Evolutionary conservation across 2,888 invertebrate species (phyloP).

Genomic region (Lacanobia oleracea): DNA sequence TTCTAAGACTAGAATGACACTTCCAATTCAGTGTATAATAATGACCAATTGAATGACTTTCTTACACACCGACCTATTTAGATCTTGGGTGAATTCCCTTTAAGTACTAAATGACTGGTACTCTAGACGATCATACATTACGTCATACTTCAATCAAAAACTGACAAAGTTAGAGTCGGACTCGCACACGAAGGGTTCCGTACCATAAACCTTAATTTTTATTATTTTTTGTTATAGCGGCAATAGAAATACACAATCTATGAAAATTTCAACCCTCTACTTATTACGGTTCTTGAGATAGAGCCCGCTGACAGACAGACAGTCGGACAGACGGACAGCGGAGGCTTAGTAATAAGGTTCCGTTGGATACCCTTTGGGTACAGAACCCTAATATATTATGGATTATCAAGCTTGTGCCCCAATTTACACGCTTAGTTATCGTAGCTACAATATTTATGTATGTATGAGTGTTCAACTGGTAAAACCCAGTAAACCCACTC

Average conservation of each 20-base stretch:
- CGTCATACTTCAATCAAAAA: conserved; percentile 15
- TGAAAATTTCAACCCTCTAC: too few species aligned
- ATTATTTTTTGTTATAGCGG: too few species aligned
- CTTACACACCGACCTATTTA: conserved; percentile 21
- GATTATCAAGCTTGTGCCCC: conserved; percentile 5
- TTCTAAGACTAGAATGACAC: conserved; percentile 38
- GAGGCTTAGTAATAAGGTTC: too few species aligned
- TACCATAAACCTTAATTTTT: too few species aligned
- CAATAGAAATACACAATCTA: too few species aligned
- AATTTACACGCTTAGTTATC: conserved; percentile 12
- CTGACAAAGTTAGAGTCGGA: too few species aligned
- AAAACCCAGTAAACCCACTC: neutral
- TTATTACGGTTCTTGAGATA: too few species aligned
- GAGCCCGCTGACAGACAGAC: too few species aligned
- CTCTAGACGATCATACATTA: neutral
- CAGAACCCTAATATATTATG: too few species aligned
- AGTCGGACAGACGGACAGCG: too few species aligned
- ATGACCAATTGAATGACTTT: conserved; percentile 27
- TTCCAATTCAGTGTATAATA: conserved; percentile 26
- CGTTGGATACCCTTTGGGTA: too few species aligned
- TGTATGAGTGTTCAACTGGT: conserved; percentile 14
- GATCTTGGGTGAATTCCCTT: conserved; percentile 26
- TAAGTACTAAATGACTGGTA: conserved; percentile 4
- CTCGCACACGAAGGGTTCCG: too few species aligned
- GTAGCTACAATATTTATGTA: conserved; percentile 8